Conservation (phyloP, 2,113 vertebrate species). For the Campylomormyrus numenius region DNA sequence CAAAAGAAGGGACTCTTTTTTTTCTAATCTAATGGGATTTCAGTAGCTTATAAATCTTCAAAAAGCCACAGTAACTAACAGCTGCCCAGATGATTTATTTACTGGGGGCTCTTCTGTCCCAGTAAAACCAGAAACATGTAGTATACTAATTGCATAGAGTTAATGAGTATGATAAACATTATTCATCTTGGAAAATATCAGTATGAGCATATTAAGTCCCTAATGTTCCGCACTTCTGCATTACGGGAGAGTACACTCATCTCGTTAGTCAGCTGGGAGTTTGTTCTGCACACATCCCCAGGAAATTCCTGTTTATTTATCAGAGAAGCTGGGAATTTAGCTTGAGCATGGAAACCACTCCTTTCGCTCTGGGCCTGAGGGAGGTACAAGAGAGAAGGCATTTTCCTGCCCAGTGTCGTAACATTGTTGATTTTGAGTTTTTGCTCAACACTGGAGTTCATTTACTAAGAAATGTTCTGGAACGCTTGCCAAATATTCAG, state of each 20-base stretch:
- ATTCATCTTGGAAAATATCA: background rate
- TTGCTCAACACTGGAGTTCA: background rate
- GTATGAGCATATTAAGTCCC: background rate
- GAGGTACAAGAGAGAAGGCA: background rate
- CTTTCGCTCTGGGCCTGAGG: background rate
- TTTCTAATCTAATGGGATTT: background rate
- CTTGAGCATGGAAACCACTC: background rate
- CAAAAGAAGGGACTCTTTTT: background rate
- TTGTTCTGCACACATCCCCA: background rate
- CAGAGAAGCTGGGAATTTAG: background rate
- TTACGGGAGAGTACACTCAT: background rate
- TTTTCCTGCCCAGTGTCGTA: background rate
- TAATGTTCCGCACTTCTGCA: background rate
- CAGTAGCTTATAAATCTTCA: background rate
- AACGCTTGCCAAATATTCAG: background rate
- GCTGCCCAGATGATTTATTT: background rate
- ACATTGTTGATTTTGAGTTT: background rate
- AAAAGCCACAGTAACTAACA: background rate
- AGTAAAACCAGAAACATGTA: background rate
- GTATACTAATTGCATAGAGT: background rate
- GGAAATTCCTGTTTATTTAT: slow-evolving; percentile 11
- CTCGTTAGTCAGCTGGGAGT: background rate
- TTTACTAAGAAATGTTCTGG: background rate
- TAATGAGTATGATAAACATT: background rate
- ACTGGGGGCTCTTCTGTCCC: background rate